Evolutionary conservation across 2,797 vertebrate genomes (phyloP).

Genomic region (Tragelaphus oryx): DNA sequence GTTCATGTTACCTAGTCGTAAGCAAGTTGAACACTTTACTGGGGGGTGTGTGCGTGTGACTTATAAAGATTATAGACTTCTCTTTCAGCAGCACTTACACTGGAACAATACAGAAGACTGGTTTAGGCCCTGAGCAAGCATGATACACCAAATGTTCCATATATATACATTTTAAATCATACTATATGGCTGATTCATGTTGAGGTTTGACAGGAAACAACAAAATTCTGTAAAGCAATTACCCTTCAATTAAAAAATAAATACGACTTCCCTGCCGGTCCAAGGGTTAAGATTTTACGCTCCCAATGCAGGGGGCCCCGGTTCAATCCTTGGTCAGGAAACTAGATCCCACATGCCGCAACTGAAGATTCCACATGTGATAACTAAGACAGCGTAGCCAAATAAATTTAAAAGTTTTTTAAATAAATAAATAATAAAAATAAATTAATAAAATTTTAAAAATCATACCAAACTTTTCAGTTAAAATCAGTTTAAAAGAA

Average conservation of each 20-base stretch:
- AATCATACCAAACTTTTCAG: background rate
- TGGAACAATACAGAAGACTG: background rate
- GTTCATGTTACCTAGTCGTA: background rate
- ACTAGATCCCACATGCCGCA: accelerated
- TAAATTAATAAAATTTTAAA: background rate
- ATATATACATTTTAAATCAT: background rate
- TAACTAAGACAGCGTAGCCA: accelerated
- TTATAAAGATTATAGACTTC: background rate
- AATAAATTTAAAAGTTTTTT: background rate
- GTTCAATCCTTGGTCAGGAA: background rate
- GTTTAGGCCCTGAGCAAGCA: background rate
- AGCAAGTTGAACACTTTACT: background rate
- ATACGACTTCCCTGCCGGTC: background rate
- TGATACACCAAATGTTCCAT: background rate
- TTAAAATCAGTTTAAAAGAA: conserved; percentile 1
- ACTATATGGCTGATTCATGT: background rate
- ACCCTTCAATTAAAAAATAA: background rate
- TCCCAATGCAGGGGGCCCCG: background rate
- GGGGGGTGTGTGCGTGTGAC: background rate
- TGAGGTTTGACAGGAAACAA: background rate
- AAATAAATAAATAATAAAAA: background rate
- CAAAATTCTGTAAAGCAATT: background rate
- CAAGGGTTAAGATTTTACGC: background rate
- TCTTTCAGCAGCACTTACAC: background rate
- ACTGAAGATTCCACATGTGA: background rate